Evolutionary conservation across 1,140 invertebrate species (phyloP).

Genomic region (Tetramorium alpestre): DNA sequence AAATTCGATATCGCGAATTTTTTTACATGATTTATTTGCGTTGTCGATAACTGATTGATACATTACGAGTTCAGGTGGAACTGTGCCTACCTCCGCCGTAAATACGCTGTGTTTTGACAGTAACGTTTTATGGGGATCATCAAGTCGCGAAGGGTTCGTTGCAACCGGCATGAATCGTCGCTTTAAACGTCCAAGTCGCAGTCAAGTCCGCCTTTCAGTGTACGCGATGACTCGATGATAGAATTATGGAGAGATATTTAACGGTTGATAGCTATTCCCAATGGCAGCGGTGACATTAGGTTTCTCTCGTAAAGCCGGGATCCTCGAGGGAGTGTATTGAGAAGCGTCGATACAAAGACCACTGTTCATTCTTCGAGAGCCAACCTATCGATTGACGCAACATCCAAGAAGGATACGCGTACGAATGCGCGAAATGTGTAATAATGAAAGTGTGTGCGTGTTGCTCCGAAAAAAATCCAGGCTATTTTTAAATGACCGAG

Average conservation of each 20-base stretch:
- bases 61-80: neutral
- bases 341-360: constrained; percentile 36
- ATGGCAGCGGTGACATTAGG: constrained; percentile 63
- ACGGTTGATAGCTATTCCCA: neutral
- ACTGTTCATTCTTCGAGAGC: constrained; percentile 27
- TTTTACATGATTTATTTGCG: neutral
- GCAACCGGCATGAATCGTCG: constrained; percentile 36
- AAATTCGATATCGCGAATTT: neutral
- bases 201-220: constrained; percentile 38
- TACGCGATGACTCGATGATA: constrained; percentile 31
- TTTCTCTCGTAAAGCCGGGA: constrained; percentile 33
- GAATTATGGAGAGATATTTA: constrained; percentile 40
- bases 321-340: neutral
- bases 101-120: constrained; percentile 38
- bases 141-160: neutral
- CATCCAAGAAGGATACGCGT: neutral
- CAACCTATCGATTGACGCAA: constrained; percentile 40
- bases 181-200: constrained; percentile 35
- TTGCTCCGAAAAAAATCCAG: neutral
- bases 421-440: neutral
- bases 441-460: neutral
- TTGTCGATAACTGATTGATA: neutral
- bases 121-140: neutral
- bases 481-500: constrained; percentile 23
- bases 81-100: neutral